phyloP scores from a whole-genome alignment of 2,113 vertebrate species.

The Clarias gariepinus region DNA sequence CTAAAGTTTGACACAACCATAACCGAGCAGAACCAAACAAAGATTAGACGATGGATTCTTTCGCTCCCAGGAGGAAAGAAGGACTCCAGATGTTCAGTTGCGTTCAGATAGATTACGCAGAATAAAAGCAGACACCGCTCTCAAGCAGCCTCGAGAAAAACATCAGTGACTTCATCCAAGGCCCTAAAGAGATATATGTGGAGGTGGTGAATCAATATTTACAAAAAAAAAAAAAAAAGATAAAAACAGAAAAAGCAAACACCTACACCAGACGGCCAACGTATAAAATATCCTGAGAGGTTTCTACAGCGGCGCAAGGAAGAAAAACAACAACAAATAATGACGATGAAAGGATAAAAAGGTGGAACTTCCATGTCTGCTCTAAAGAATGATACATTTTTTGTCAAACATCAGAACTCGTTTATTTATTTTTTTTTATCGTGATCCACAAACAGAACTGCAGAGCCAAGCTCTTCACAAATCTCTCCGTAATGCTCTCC shows the following conservation, averaged over 20 bases:
- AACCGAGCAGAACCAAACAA: background rate
- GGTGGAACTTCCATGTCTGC: background rate
- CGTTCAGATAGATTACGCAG: background rate
- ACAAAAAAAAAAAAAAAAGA: background rate
- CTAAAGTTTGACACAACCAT: background rate
- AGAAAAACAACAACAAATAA: background rate
- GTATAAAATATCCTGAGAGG: background rate
- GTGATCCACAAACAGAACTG: constrained; percentile 14
- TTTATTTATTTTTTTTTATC: constrained; percentile 1
- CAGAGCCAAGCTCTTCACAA: constrained; percentile 14
- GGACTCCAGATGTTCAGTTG: constrained; percentile 16
- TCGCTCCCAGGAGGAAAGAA: background rate
- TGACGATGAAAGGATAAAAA: background rate
- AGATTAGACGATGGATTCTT: constrained; percentile 25
- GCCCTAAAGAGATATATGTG: background rate
- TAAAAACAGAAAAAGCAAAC: background rate
- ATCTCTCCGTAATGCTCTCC: background rate
- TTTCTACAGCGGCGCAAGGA: background rate
- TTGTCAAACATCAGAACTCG: background rate
- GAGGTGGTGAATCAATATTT: background rate
- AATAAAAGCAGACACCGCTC: background rate
- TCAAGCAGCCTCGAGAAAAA: background rate
- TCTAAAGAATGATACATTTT: background rate
- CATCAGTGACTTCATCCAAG: background rate
- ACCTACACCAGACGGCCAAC: background rate